Conservation (phyloP, 35 echinoderm and acorn worm species). For the Amphiura filiformis region DNA sequence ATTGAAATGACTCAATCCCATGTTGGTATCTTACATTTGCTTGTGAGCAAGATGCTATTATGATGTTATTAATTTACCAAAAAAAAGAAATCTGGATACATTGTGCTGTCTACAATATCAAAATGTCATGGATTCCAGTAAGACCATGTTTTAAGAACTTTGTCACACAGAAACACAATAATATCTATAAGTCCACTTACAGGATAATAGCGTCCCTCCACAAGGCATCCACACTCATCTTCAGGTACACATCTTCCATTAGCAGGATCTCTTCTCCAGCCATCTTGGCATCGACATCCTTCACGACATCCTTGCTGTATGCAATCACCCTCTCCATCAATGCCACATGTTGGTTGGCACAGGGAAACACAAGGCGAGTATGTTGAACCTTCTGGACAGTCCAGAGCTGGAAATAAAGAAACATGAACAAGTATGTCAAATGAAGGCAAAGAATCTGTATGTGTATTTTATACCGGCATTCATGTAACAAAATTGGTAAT, state of each 20-base stretch:
- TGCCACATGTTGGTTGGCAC: slow-evolving; percentile 51
- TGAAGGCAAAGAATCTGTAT: no score
- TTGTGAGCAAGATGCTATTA: no score
- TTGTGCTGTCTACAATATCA: neutral
- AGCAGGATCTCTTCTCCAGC: neutral
- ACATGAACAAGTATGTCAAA: no score
- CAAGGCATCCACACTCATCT: slow-evolving; percentile 32
- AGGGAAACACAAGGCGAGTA: slow-evolving; percentile 38
- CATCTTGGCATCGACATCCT: slow-evolving; percentile 33
- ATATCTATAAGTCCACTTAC: no score
- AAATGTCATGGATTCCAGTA: neutral
- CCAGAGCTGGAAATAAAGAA: slow-evolving; percentile 44
- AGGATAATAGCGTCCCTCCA: neutral
- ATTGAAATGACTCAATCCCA: no score
- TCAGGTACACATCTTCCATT: neutral
- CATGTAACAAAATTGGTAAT: no score
- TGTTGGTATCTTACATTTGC: no score
- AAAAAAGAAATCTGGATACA: no score
- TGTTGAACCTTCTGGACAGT: slow-evolving; percentile 39
- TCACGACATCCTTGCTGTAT: slow-evolving; percentile 28
- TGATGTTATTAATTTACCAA: no score
- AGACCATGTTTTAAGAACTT: no score
- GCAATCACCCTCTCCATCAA: neutral
- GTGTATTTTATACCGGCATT: no score
- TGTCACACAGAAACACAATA: no score